phyloP scores from a whole-genome alignment of 2,113 vertebrate species.

The Dolichotis patagonum region DNA sequence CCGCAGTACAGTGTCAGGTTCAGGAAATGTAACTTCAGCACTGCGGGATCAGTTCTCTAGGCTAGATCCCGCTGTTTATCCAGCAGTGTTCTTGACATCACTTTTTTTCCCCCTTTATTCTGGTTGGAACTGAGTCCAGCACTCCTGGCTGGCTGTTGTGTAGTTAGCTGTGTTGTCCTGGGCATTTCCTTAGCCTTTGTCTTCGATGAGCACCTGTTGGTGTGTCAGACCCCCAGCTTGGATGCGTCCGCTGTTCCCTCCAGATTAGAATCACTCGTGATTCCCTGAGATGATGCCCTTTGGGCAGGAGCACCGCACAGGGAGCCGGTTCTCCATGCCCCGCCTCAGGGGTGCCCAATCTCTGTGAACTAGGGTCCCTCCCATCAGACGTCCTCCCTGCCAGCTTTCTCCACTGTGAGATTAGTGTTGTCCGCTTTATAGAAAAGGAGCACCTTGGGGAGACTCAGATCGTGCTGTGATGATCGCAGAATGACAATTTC shows the following conservation, averaged over 20 bases:
- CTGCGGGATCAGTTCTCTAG: accelerated
- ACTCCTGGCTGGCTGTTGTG: background rate
- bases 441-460: background rate
- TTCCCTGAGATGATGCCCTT: background rate
- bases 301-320: background rate
- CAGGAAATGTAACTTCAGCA: background rate
- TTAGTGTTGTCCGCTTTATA: background rate
- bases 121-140: background rate
- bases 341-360: background rate
- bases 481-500: background rate
- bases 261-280: background rate
- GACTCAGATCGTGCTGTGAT: background rate
- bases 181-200: background rate
- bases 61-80: background rate
- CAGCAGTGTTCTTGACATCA: background rate
- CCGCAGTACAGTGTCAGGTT: background rate
- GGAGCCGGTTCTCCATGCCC: background rate
- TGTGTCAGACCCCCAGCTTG: background rate
- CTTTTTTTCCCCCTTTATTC: background rate
- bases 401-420: background rate
- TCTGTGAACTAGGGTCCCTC: background rate
- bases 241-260: background rate
- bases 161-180: background rate
- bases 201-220: background rate
- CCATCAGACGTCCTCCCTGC: background rate